phyloP scores from a whole-genome alignment of 1,140 invertebrate species.

The Cephus cinctus region DNA sequence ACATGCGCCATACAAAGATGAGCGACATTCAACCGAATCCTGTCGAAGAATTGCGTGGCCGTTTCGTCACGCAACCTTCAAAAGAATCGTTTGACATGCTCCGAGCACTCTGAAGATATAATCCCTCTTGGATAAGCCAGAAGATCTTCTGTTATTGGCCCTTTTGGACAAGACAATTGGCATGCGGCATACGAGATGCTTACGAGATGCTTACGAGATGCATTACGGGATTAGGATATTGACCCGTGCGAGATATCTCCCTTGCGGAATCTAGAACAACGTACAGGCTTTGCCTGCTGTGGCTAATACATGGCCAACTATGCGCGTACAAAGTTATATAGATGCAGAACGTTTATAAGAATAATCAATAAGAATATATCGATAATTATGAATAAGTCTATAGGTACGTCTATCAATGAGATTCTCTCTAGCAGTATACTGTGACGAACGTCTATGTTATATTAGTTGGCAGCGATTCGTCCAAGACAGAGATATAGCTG shows the following conservation, averaged over 20 bases:
- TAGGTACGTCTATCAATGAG: slow-evolving; percentile 45
- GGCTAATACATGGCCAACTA: no score
- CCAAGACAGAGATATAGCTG: no score
- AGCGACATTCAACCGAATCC: not conserved
- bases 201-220: slow-evolving; percentile 33
- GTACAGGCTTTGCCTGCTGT: no score
- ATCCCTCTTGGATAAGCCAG: slow-evolving; percentile 23
- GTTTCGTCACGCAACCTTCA: no score
- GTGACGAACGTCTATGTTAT: no score
- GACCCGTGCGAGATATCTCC: no score
- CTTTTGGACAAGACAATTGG: slow-evolving; percentile 18
- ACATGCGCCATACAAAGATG: slow-evolving; percentile 13
- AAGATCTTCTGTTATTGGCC: slow-evolving; percentile 14
- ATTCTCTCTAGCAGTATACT: no score
- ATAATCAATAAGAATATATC: not conserved
- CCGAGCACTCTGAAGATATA: slow-evolving; percentile 29
- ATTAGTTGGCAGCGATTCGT: no score
- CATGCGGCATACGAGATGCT: slow-evolving; percentile 43
- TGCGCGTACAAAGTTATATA: not conserved
- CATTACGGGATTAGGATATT: slow-evolving; percentile 34
- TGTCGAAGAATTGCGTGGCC: no score
- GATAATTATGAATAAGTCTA: not conserved
- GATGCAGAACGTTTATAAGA: not conserved
- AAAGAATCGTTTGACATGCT: slow-evolving; percentile 31
- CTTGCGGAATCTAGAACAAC: no score